Evolutionary conservation across 2,797 vertebrate genomes (phyloP).

Genomic region (Scomberomorus guttatus): DNA sequence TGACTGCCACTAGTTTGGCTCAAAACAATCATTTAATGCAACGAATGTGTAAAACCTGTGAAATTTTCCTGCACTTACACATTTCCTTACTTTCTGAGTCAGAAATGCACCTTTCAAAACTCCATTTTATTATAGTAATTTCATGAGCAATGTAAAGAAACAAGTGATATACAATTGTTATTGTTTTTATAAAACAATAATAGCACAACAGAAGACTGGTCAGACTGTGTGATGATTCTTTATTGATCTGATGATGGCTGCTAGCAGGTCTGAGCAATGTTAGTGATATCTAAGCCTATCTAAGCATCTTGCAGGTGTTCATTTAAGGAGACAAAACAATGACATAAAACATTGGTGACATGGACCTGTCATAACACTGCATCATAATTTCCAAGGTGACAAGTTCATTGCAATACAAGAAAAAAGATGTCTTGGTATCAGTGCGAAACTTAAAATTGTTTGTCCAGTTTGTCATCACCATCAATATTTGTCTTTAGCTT

Average conservation of each 20-base stretch:
- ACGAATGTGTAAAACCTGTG: not conserved
- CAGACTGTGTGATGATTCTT: conserved; percentile 36
- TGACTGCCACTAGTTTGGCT: not conserved
- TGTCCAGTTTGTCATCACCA: conserved; percentile 12
- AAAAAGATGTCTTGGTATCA: not conserved
- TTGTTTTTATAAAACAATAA: conserved; percentile 1
- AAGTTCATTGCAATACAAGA: conserved; percentile 10
- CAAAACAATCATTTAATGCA: not conserved
- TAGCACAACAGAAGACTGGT: not conserved
- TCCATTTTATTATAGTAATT: not conserved
- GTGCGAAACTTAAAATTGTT: not conserved
- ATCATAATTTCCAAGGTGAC: not conserved
- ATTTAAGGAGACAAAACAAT: conserved; percentile 17
- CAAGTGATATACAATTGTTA: not conserved
- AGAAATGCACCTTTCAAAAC: not conserved
- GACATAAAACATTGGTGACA: conserved; percentile 11
- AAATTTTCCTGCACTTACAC: not conserved
- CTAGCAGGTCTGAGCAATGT: conserved; percentile 4
- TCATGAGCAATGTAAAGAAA: not conserved
- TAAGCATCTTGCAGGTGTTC: conserved; percentile 20
- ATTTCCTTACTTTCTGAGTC: not conserved
- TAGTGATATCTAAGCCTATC: conserved; percentile 4
- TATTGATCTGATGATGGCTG: conserved; percentile 50
- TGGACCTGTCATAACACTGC: not conserved
- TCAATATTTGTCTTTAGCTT: conserved; percentile 3